Evolutionary conservation across 2,113 vertebrate genomes (phyloP), one percentile per base, ranked within the genome.

Genomic region (Prinia subflava): DNA sequence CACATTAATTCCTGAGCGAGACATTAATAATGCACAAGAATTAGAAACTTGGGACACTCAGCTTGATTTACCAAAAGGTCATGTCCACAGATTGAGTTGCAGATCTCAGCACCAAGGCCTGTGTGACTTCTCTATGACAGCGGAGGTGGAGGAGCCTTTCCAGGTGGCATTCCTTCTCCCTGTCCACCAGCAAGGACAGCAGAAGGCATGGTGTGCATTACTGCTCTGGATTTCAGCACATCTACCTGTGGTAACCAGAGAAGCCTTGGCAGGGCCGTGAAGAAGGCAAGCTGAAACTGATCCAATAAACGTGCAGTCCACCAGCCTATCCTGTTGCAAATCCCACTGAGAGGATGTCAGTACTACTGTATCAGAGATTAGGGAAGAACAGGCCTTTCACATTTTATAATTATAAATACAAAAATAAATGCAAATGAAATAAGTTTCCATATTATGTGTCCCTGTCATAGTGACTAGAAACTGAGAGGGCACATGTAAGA

Each of bases 1-100:
- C 74, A 87, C 23, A 46, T 95, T 73, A 91, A 95, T 91, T 84
- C 62, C 74, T 60, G 39, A 86, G 44, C 67, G 71, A 94, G 68
- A 57, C 20, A 73, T 97, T 76, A 97, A 95, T 96, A 96, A 95
- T 97, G 63, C 28, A 97, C 50, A 59, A 89, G 69, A 94, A 95
- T 42, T 87, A 91, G 92, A 96, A 79, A 69, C 89, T n/a, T 76
- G 42, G 94, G 46, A 68, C 33, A 27, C 56, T 78, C 3, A 0
- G 73, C 77, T 96, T 89, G 62, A 64, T 87, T 91, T 87, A 73
- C 89, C 65, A 35, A 71, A 84, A 82, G 83, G 65, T 68, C 33
- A 1, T 9, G 41, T 57, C 87, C 33, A 59, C 8, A 42, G 89
- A 94, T 94, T 91, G 87, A 92, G 77, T 96, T 95, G 84, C 94